Evolutionary conservation across 2,797 vertebrate genomes (phyloP).

Genomic region (Eulemur mongoz): DNA sequence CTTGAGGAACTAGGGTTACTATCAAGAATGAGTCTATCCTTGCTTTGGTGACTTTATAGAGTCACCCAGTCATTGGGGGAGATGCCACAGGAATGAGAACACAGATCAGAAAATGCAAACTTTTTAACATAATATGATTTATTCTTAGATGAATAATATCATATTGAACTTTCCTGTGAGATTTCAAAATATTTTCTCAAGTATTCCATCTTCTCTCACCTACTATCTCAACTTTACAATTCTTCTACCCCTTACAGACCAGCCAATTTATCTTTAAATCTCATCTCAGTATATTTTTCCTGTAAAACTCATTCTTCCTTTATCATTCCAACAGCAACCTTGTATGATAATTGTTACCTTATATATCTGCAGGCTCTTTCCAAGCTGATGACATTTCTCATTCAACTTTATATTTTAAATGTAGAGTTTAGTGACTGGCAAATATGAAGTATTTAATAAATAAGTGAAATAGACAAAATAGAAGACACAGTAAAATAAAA

Average conservation of each 20-base stretch:
- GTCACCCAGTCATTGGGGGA: rapidly evolving
- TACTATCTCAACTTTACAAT: background rate
- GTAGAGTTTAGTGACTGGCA: background rate
- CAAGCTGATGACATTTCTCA: background rate
- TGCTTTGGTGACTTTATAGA: background rate
- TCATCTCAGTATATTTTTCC: background rate
- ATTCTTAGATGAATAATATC: background rate
- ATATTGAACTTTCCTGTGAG: background rate
- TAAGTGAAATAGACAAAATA: background rate
- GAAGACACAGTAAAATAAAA: background rate
- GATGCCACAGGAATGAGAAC: background rate
- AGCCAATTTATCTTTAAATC: background rate
- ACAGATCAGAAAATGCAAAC: background rate
- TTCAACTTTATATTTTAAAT: background rate
- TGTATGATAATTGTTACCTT: background rate
- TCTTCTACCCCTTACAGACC: background rate
- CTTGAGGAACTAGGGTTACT: background rate
- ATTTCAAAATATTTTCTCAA: background rate
- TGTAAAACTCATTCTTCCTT: background rate
- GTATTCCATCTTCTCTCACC: background rate
- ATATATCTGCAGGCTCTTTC: background rate
- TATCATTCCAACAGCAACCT: background rate
- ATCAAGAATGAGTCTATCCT: background rate
- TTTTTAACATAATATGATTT: background rate
- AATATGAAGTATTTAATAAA: background rate